A percentile compares a stretch with the other conserved stretches of the same genome.
phyloP scores from a whole-genome alignment of 2,113 vertebrate species.

The Agelaius tricolor region DNA sequence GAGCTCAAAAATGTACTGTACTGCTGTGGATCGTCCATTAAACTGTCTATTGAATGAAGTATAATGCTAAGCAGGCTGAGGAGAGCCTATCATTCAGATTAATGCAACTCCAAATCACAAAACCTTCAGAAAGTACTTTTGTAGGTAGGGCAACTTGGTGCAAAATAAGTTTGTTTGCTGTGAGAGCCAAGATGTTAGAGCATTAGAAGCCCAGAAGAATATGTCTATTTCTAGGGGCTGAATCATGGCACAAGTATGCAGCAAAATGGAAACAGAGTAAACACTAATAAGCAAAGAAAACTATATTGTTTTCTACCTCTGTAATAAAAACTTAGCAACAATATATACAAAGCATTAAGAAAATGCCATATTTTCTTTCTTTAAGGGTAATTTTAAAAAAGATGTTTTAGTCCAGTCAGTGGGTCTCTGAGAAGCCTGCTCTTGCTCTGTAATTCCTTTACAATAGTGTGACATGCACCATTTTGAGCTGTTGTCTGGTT shows the following conservation, averaged over 20 bases:
- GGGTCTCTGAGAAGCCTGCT: not conserved
- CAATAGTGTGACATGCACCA: not conserved
- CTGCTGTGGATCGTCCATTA: constrained; percentile 72
- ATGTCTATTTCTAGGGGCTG: constrained; percentile 34
- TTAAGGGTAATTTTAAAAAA: not conserved
- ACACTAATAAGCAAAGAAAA: constrained; percentile 36
- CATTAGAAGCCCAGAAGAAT: constrained; percentile 18
- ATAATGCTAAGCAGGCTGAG: constrained; percentile 71
- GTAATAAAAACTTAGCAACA: not conserved
- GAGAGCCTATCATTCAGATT: constrained; percentile 45
- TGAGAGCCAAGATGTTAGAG: constrained; percentile 19
- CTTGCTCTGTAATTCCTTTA: not conserved
- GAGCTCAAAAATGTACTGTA: constrained; percentile 42
- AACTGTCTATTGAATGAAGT: constrained; percentile 72
- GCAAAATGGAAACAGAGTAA: constrained; percentile 55
- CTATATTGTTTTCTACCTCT: not conserved
- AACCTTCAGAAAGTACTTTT: constrained; percentile 16
- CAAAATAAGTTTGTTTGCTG: constrained; percentile 31
- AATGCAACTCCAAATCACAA: constrained; percentile 45
- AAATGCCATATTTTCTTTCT: not conserved
- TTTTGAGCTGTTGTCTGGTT: not conserved
- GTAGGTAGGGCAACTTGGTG: constrained; percentile 18
- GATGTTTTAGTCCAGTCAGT: not conserved
- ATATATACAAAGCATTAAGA: not conserved
- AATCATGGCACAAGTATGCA: constrained; percentile 43